Percentiles rank a stretch among this genome's conserved stretches.
These are phyloP conservation scores for Diorhabda sublineata DNA, from an alignment of 1,140 invertebrate genomes.

Conservation along the genomic window DNA sequence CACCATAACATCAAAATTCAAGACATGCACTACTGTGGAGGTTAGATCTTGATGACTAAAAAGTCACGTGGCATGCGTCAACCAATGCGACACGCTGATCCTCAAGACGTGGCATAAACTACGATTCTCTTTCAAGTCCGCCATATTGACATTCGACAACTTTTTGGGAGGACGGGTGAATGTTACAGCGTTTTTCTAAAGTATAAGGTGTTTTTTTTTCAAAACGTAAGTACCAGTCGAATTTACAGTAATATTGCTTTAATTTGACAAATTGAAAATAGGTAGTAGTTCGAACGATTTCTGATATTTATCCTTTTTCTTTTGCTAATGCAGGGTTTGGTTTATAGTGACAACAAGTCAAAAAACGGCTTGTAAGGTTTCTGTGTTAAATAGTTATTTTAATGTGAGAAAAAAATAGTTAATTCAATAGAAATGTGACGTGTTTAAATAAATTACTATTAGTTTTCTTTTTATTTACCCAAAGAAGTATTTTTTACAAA, in stretches of 20 bases:
- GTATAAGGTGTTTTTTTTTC: conserved; percentile 58
- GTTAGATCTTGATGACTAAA: conserved; percentile 19
- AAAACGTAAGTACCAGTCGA: conserved; percentile 57
- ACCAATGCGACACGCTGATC: conserved; percentile 44
- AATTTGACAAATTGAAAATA: neutral
- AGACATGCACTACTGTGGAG: neutral
- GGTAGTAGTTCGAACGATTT: neutral
- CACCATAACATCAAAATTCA: neutral
- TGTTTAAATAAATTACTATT: neutral
- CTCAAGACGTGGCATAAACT: conserved; percentile 70
- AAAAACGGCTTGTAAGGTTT: conserved; percentile 29
- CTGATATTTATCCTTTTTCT: conserved; percentile 14
- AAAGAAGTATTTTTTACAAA: conserved; percentile 6
- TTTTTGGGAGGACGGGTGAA: conserved; percentile 62
- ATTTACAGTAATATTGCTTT: neutral
- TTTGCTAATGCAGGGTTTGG: conserved; percentile 28
- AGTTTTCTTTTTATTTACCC: neutral
- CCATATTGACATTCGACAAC: conserved; percentile 75
- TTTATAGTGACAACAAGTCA: conserved; percentile 39
- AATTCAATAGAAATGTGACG: neutral
- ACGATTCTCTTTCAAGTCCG: conserved; percentile 69
- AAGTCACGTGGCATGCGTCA: conserved; percentile 43
- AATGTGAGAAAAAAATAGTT: neutral
- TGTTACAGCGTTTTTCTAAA: conserved; percentile 63
- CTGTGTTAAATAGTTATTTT: conserved; percentile 3